These are phyloP conservation scores for Platysternon megacephalum DNA, from an alignment of 2,113 vertebrate species.

Conservation along the genomic window DNA sequence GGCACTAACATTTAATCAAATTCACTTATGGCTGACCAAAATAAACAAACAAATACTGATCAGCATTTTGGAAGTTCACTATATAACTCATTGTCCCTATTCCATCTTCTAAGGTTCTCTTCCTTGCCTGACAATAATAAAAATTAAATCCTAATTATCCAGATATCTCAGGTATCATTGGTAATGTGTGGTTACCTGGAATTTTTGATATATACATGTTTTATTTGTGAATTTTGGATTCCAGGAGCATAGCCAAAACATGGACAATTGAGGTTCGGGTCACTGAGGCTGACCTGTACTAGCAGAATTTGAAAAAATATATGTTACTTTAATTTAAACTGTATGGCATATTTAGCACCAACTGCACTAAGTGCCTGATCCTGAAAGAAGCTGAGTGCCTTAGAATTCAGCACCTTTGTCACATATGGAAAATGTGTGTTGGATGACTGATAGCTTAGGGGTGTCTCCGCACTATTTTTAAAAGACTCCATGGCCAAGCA, in stretches of 20 bases:
- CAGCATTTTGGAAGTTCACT: constrained; percentile 37
- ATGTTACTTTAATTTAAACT: constrained; percentile 45
- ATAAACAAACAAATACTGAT: constrained; percentile 30
- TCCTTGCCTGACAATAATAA: not conserved
- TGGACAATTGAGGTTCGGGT: not conserved
- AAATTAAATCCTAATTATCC: not conserved
- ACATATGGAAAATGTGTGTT: constrained; percentile 71
- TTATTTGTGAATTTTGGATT: not conserved
- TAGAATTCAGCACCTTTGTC: constrained; percentile 27
- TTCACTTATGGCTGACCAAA: not conserved
- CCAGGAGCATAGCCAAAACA: not conserved
- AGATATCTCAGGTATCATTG: not conserved
- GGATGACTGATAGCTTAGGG: constrained; percentile 67
- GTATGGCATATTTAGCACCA: constrained; percentile 39
- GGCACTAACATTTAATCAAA: not conserved
- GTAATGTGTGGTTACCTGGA: not conserved
- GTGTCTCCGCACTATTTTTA: constrained; percentile 62
- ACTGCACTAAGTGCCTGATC: constrained; percentile 21
- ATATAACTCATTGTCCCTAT: constrained; percentile 38
- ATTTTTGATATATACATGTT: not conserved
- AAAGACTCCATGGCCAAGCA: constrained; percentile 66
- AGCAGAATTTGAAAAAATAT: constrained; percentile 45
- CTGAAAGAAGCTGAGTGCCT: not conserved
- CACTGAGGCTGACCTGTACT: not conserved
- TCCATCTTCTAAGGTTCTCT: constrained; percentile 48